phyloP scores from a whole-genome alignment of 2,113 vertebrate species.

The Nibea albiflora region DNA sequence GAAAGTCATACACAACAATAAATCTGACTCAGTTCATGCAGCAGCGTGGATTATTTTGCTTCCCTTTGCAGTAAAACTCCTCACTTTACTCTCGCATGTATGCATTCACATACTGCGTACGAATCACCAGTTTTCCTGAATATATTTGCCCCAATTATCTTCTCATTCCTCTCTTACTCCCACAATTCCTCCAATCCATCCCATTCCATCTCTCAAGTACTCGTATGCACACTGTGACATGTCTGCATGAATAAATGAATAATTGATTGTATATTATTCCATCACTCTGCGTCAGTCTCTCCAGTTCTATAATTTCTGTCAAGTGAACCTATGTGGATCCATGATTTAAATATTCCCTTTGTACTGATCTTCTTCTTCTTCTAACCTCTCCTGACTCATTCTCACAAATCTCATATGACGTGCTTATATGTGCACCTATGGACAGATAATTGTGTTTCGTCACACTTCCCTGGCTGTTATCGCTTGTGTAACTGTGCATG shows the following conservation, averaged over 20 bases:
- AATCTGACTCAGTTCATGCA: neutral
- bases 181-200: neutral
- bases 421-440: slow-evolving; percentile 10
- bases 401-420: neutral
- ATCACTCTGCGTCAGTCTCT: neutral
- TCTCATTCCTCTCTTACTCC: neutral
- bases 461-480: neutral
- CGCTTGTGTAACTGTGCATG: slow-evolving; percentile 44
- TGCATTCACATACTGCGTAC: too few species aligned
- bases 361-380: neutral
- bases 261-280: neutral
- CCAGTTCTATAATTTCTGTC: slow-evolving; percentile 13
- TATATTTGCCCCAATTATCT: neutral
- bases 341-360: slow-evolving; percentile 1
- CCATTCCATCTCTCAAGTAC: neutral
- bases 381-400: neutral
- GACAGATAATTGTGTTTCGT: slow-evolving; percentile 31
- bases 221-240: neutral
- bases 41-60: neutral
- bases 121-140: neutral
- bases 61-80: neutral
- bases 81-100: neutral
- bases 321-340: neutral
- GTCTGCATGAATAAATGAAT: slow-evolving; percentile 2
- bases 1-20: too few species aligned